phyloP scores from a whole-genome alignment of 2,113 vertebrate species.

The Atherinomorus stipes region DNA sequence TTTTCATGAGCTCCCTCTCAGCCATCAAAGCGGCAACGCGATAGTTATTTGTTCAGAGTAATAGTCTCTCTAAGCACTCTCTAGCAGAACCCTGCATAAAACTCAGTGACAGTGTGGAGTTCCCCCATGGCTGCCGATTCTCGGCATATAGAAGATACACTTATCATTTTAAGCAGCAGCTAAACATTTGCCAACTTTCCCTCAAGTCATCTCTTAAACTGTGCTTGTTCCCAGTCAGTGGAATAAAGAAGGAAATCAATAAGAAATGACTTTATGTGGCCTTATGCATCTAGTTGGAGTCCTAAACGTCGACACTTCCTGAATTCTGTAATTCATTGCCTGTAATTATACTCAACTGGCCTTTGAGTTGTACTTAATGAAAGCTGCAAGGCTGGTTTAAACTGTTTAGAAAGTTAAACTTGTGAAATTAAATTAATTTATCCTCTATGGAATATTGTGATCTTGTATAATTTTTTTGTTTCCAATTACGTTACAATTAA shows the following conservation, averaged over 20 bases:
- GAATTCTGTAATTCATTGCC: background rate
- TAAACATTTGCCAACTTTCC: constrained; percentile 8
- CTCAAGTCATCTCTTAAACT: background rate
- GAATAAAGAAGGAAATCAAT: background rate
- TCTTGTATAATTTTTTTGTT: too few species aligned
- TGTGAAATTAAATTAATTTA: too few species aligned
- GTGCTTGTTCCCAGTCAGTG: background rate
- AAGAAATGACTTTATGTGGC: background rate
- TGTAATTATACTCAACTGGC: too few species aligned
- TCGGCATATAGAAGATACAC: constrained; percentile 27
- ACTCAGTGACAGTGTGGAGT: constrained; percentile 34
- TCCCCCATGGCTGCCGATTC: background rate
- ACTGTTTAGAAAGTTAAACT: too few species aligned
- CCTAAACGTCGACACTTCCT: too few species aligned
- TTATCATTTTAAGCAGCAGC: background rate
- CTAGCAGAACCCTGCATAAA: constrained; percentile 36
- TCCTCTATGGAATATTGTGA: too few species aligned
- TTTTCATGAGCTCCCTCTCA: constrained; percentile 38
- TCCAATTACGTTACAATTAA: too few species aligned
- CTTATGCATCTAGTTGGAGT: background rate
- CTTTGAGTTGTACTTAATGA: too few species aligned
- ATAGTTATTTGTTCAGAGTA: constrained; percentile 55
- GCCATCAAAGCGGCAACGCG: constrained; percentile 52
- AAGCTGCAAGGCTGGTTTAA: too few species aligned
- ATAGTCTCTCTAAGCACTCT: constrained; percentile 47